Conservation (phyloP, 2,888 invertebrate genomes). For the Sialis lutaria region DNA sequence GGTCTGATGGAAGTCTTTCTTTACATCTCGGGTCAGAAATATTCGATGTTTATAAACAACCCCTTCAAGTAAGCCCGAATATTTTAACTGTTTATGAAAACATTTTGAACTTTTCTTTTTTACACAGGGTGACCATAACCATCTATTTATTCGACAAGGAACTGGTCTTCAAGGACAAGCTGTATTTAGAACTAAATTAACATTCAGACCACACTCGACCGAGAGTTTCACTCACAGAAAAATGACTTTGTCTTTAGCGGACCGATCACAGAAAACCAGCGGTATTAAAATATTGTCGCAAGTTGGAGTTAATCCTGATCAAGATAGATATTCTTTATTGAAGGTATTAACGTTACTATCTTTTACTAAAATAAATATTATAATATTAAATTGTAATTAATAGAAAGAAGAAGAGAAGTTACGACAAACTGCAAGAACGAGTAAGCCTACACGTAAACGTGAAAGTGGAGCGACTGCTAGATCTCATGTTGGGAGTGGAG, state of each 20-base stretch:
- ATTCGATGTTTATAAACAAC: conserved; percentile 93
- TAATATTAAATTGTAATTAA: conserved; percentile 6
- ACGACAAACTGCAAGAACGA: conserved; percentile 63
- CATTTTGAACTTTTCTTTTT: neutral
- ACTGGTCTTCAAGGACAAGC: conserved; percentile 96
- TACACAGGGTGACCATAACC: conserved; percentile 83
- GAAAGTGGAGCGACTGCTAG: conserved; percentile 19
- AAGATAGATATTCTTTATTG: conserved; percentile 74
- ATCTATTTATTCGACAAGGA: conserved; percentile 93
- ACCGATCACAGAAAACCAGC: conserved; percentile 80
- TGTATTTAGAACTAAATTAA: conserved; percentile 89
- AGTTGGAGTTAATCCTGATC: conserved; percentile 87
- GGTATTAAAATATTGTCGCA: conserved; percentile 93
- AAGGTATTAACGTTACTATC: conserved; percentile 38
- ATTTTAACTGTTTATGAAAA: neutral
- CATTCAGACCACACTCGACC: conserved; percentile 96
- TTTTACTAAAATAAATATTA: neutral
- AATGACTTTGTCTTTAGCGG: conserved; percentile 95
- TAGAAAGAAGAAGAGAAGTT: conserved; percentile 94
- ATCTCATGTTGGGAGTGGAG: conserved; percentile 23
- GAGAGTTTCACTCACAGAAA: conserved; percentile 98
- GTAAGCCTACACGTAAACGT: conserved; percentile 31
- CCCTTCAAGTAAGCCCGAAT: conserved; percentile 43
- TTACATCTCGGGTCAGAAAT: conserved; percentile 93
- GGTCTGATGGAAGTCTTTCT: conserved; percentile 98